Evolutionary conservation across 2,888 invertebrate genomes (phyloP).

Genomic region (Drosophila greeni): DNA sequence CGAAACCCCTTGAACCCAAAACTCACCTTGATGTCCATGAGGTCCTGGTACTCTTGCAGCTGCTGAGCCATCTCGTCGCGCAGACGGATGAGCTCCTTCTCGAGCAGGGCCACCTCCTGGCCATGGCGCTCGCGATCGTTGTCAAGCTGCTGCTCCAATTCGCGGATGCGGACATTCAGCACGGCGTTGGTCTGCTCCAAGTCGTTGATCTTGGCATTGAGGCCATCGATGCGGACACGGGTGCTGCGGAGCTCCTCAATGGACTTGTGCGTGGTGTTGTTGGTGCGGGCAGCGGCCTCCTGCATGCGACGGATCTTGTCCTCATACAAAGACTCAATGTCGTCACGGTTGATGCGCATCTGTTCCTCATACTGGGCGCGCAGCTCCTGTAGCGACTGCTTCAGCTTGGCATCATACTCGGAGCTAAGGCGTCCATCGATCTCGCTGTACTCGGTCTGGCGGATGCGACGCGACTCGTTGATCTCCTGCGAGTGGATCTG

Average conservation of each 20-base stretch:
- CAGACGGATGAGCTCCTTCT: conserved; percentile 87
- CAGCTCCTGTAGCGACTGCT: conserved; percentile 92
- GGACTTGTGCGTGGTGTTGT: conserved; percentile 84
- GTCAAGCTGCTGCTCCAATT: conserved; percentile 90
- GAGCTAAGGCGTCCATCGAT: conserved; percentile 94
- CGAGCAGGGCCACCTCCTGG: conserved; percentile 86
- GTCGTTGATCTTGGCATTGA: conserved; percentile 86
- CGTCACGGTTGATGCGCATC: conserved; percentile 92
- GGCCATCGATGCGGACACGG: conserved; percentile 87
- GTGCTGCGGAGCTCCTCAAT: conserved; percentile 90
- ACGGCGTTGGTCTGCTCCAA: conserved; percentile 86
- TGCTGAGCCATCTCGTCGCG: conserved; percentile 92
- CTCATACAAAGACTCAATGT: conserved; percentile 86
- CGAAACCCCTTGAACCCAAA: not conserved
- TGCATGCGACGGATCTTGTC: conserved; percentile 87
- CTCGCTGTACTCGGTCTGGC: conserved; percentile 95
- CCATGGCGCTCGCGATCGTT: conserved; percentile 88
- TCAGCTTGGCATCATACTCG: conserved; percentile 95
- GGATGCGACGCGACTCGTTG: conserved; percentile 87
- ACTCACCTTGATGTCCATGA: conserved; percentile 95
- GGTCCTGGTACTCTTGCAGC: conserved; percentile 95
- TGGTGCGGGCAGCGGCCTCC: conserved; percentile 85
- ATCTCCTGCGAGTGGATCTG: conserved; percentile 91
- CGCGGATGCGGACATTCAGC: conserved; percentile 84
- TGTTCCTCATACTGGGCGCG: conserved; percentile 95